phyloP scores from a whole-genome alignment of 2,888 invertebrate species.

The Cynaeus angustus region DNA sequence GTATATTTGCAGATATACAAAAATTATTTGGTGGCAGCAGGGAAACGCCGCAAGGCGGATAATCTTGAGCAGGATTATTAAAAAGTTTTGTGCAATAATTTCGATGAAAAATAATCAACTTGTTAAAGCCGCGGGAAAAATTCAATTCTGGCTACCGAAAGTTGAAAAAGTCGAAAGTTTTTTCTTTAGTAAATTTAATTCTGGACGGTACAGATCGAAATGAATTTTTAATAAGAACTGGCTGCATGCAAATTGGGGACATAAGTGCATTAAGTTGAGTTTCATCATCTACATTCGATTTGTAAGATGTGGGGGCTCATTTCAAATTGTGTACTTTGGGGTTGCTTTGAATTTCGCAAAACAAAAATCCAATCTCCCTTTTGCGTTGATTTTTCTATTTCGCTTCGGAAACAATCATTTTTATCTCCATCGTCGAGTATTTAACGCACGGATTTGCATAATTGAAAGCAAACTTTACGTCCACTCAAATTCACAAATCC shows the following conservation, averaged over 20 bases:
- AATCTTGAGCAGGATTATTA: conserved; percentile 23
- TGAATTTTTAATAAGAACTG: conserved; percentile 28
- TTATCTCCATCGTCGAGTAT: conserved; percentile 10
- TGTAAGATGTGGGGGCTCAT: too few relatives aligned
- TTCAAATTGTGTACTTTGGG: too few relatives aligned
- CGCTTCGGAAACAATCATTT: conserved; percentile 8
- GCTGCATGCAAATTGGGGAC: conserved; percentile 27
- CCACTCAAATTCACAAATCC: conserved; percentile 31
- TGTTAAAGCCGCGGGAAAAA: conserved; percentile 35
- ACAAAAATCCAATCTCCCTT: too few relatives aligned
- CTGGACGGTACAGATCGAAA: conserved; percentile 18
- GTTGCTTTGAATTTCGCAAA: too few relatives aligned
- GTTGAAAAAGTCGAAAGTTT: conserved; percentile 13
- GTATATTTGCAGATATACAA: conserved; percentile 31
- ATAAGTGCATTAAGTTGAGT: conserved; percentile 17
- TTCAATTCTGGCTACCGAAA: conserved; percentile 32
- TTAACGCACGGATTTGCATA: conserved; percentile 35
- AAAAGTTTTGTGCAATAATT: conserved; percentile 39
- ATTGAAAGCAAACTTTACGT: conserved; percentile 40
- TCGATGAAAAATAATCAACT: conserved; percentile 41
- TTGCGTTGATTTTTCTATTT: too few relatives aligned
- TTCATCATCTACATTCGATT: background rate
- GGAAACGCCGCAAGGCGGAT: conserved; percentile 14
- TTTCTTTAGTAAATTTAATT: conserved; percentile 26
- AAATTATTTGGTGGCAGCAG: conserved; percentile 20